Base-by-base conservation (phyloP, 2,797 vertebrate species). In the Arrhamphus sclerolepis region DNA sequence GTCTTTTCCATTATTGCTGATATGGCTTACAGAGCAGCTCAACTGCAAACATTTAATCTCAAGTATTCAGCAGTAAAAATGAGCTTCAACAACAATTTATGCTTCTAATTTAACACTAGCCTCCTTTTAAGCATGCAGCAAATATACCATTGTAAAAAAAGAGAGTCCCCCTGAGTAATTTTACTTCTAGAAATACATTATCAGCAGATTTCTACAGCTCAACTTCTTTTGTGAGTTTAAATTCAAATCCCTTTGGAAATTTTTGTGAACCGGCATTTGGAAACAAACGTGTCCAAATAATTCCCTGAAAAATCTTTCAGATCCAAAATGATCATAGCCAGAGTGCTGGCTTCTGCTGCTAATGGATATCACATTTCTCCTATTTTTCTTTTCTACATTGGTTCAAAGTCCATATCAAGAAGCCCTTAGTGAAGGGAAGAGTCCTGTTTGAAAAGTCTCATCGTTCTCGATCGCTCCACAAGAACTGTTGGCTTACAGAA, bases 1-100 rank as follows among this genome's bases (percentile, higher is more conserved):
- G 54, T 44, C 50, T 44, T 34, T 54, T 63, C 56, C 50, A 41
- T 76, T 66, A 70, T 16, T 24, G 41, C 34, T 69, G 75, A 54
- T 62, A 51, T 69, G 58, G 47, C 62, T 78, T 65, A 67, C 57
- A 50, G 76, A 70, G 68, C 61, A 41, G 43, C 46, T 76, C n/a
- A 13, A 49, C 49, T 48, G 21, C 3, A 47, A 75, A 51, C 8
- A 47, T 75, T 83, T 82, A 58, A 70, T 81, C 62, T 63, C 24
- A 20, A 48, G 19, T 16, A 13, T 28, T 66, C 51, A 67, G 38
- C 39, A 47, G 60, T 75, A 67, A 85, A 80, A 57, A 52, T 18
- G 11, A 43, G 20, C 26, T 5, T 56, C 48, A 68, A 72, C 43
- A 75, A 54, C 58, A 46, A 43, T 85, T 74, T 63, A 87, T 75